Base-by-base conservation (phyloP, 2,888 invertebrate genomes). In the Nomada lathburiana region DNA sequence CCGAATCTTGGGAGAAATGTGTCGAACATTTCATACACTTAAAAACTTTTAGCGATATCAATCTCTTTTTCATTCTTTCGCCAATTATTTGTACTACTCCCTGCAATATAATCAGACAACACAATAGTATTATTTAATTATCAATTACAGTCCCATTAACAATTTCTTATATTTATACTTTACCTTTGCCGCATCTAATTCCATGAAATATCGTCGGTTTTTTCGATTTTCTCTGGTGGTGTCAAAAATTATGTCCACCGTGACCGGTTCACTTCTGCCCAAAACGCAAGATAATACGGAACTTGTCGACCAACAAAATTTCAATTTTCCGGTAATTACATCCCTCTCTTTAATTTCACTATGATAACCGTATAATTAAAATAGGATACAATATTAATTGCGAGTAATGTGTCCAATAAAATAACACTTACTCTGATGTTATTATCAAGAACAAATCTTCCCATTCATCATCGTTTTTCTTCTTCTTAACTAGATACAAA, bases 11-110 rank as follows among this genome's bases (percentile, higher is more conserved):
- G 2, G 95, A 95, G 91, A 96, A 96, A 83, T 95, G 94, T 13
- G 95, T 94, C 3, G 95, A 94, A 87, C 96, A 96, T 90, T 95
- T 96, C 90, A 96, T 95, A 90, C 96, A 96, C 84, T 93, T 93
- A 65, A 92, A 93, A 55, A 93, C 87, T 83, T 93, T 92, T 20
- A 94, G 80, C 36, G 89, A 91, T 65, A 95, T 94, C 69, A 95
- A 93, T 53, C 95, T 94, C 63, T 94, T 91, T 3, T 94, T 94
- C 7, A 95, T 93, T 71, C 94, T 94, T 23, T 94, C 94, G 7
- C 94, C 93, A 36, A 95, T 89, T 65, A 92, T 94, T 75, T 93
- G 91, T 69, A 95, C 94, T 92, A 92, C 94, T 94, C 95, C 95
- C 20, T 23, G 71, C 69, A 74, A 82, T n/a, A 50, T 10, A 5